Conservation (phyloP, 2,888 invertebrate species). For the Macrosiphum euphorbiae region DNA sequence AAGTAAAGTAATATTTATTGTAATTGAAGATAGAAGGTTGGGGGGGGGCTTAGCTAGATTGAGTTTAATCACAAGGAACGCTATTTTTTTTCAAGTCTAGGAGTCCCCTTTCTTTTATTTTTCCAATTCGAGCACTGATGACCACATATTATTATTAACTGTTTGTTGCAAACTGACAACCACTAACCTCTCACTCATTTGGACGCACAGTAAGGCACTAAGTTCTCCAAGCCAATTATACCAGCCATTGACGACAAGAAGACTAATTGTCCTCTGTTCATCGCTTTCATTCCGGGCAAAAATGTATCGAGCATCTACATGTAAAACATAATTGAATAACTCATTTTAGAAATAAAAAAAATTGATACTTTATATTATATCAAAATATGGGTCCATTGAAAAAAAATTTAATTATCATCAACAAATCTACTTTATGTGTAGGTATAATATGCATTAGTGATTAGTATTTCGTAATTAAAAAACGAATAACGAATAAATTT, state of each 20-base stretch:
- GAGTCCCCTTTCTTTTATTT: too few species aligned
- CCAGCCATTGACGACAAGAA: conserved; percentile 85
- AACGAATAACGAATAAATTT: too few species aligned
- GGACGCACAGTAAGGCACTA: conserved; percentile 85
- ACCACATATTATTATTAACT: not conserved
- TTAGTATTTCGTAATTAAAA: not conserved
- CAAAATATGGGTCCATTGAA: not conserved
- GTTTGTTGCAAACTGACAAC: not conserved
- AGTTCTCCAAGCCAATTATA: conserved; percentile 78
- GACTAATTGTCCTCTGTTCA: conserved; percentile 83
- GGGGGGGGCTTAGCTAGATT: too few species aligned
- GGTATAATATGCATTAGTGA: not conserved
- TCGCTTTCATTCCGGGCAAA: conserved; percentile 81
- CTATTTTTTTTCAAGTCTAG: too few species aligned
- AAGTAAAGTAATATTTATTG: too few species aligned
- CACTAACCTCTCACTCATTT: conserved; percentile 81
- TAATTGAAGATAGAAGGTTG: too few species aligned
- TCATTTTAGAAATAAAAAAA: not conserved
- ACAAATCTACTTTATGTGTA: not conserved
- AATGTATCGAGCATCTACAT: conserved; percentile 80
- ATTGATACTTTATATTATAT: not conserved
- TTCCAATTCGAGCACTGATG: too few species aligned
- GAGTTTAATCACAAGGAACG: too few species aligned
- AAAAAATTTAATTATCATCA: not conserved
- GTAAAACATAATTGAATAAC: not conserved